Base-by-base conservation (phyloP, 2,888 invertebrate species). In the Eilema sororculum region DNA sequence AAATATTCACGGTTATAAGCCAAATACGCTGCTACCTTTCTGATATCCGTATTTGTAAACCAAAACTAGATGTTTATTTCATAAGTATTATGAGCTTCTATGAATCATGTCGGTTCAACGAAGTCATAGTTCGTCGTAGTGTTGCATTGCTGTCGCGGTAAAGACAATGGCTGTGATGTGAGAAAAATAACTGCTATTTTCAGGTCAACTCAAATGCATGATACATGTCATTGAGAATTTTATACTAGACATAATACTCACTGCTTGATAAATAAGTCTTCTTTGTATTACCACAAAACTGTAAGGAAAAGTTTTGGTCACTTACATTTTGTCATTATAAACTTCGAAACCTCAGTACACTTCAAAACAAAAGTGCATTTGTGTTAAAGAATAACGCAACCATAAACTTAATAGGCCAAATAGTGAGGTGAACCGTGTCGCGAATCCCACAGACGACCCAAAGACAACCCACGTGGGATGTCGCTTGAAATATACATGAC, bases 401-500 rank as follows among this genome's bases (percentile, higher is more conserved):
- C n/a, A n/a, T n/a, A n/a, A n/a, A n/a, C n/a, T n/a, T n/a, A n/a
- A n/a, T n/a, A n/a, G n/a, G n/a, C n/a, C n/a, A n/a, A n/a, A 69
- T 69, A 73, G 78, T 68, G 78, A 79, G 75, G 73, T 63, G 67
- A 68, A 61, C 66, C 67, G 59, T 78, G 74, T 75, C 65, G 77
- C 75, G 78, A 81, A 84, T 86, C 82, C 84, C 84, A 87, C 75
- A n/a, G n/a, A 52, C 78, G 78, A 56, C 65, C 71, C 59, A 71
- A 52, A 67, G 68, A 25, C 65, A 37, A 72, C 63, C 77, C 81
- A 85, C 84, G 86, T 84, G 83, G 86, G 83, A 81, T 83, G 84
- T 85, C 77, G 78, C 80, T 82, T 80, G 78, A 82, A 86, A 85
- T 84, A 80, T 78, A 86, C 84, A 86, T 84, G 84, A 84, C 82